Evolutionary conservation across 2,797 vertebrate species (phyloP), one percentile per base, ranked within the genome.

Genomic region (Galagoides demidoff): DNA sequence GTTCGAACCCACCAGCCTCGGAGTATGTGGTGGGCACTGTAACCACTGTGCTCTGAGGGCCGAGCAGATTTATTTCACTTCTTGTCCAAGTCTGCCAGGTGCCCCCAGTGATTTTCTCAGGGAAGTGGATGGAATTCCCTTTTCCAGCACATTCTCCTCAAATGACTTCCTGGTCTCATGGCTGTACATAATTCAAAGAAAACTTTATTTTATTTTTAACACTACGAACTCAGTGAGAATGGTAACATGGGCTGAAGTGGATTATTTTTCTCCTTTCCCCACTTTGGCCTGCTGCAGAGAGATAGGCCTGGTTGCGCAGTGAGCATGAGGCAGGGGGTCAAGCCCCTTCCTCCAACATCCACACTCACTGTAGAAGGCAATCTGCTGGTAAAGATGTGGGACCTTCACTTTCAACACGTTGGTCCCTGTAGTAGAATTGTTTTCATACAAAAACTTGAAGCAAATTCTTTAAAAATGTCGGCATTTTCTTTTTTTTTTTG

Each of bases 301-400:
- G 5, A 14, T 12, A 16, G 52, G 29, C 5, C 68, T 59, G 4
- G 1, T 25, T 1, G 20, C 8, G 3, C 49, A 31, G 6, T 8
- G n/a, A 17, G 3, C 2, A 7, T 1, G 16, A 37, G 57, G 2
- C 9, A 3, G 0, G 5, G 52, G n/a, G 12, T 17, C 12, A 9
- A 22, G 2, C 10, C 31, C 31, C 4, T 2, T 3, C 31, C 64
- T 14, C 37, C 29, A 19, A 7, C 1, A 4, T 22, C 2, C 52
- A 34, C 22, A 0, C 12, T 57, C 29, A 1, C 12, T 57, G 10
- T 11, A 6, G 7, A 20, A 27, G 13, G 64, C 10, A 1, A 3
- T n/a, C 34, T 10, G 45, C 63, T n/a, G 27, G n/a, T 85, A 17
- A 73, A 12, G 4, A 3, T 20, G 25, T 29, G 17, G 10, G 2